Evolutionary conservation across 1,140 invertebrate species (phyloP).

Genomic region (Harpegnathos saltator): DNA sequence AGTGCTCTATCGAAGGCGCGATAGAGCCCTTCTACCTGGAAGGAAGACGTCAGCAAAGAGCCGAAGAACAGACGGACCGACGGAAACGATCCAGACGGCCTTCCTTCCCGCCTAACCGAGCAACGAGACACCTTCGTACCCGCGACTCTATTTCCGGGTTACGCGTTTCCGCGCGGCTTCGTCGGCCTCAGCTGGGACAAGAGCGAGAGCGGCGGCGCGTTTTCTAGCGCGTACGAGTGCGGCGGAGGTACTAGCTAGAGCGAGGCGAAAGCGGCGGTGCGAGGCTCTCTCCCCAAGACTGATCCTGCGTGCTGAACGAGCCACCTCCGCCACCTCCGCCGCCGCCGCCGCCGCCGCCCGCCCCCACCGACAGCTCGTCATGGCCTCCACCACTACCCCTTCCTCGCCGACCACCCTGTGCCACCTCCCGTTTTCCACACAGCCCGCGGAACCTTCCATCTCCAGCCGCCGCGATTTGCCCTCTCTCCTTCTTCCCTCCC

Average conservation of each 20-base stretch:
- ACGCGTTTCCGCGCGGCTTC: background rate
- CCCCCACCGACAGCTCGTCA: constrained; percentile 48
- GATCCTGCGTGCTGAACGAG: constrained; percentile 81
- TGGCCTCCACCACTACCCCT: constrained; percentile 7
- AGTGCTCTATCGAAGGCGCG: background rate
- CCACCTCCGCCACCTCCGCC: constrained; percentile 68
- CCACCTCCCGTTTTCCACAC: background rate
- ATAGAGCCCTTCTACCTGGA: background rate
- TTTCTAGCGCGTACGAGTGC: constrained; percentile 78
- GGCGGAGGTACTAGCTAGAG: constrained; percentile 80
- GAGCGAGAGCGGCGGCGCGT: constrained; percentile 61
- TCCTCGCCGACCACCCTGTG: background rate
- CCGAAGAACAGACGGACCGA: background rate
- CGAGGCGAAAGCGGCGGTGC: constrained; percentile 77
- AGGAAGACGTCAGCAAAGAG: background rate
- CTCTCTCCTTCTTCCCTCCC: constrained; percentile 54
- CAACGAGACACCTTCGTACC: background rate
- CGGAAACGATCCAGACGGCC: constrained; percentile 29
- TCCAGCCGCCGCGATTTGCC: constrained; percentile 11
- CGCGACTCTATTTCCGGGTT: background rate
- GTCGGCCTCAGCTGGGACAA: background rate
- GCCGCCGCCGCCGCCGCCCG: no score
- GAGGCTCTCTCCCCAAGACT: constrained; percentile 72
- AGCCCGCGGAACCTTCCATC: constrained; percentile 42
- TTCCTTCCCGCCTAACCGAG: constrained; percentile 11